Percentiles rank a stretch among this genome's conserved stretches.
These are phyloP conservation scores for Dromius quadrimaculatus DNA, from an alignment of 2,888 invertebrate genomes.

Conservation along the genomic window DNA sequence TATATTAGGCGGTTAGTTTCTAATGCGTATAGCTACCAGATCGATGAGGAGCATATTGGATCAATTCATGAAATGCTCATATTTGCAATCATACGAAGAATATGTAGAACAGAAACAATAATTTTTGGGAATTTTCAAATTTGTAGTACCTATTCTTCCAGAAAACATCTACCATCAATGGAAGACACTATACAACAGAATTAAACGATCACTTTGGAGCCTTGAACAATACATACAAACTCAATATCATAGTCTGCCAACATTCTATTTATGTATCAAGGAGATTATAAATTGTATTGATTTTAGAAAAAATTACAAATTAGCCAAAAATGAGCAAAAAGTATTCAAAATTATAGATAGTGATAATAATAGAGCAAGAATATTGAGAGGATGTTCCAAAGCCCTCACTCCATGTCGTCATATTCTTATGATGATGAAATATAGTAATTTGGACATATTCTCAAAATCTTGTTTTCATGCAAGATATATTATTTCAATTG, in stretches of 20 bases:
- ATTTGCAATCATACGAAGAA: too few relatives aligned
- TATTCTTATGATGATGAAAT: slow-evolving; percentile 30
- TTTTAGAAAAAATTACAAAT: slow-evolving; percentile 40
- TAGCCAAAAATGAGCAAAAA: slow-evolving; percentile 39
- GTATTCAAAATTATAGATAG: too few relatives aligned
- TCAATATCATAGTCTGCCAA: slow-evolving; percentile 34
- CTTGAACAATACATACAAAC: slow-evolving; percentile 44
- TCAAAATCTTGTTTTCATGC: slow-evolving; percentile 34
- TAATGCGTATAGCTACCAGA: too few relatives aligned
- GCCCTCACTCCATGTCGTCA: slow-evolving; percentile 35
- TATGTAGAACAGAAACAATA: too few relatives aligned
- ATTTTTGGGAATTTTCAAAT: too few relatives aligned
- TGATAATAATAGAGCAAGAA: slow-evolving; percentile 41
- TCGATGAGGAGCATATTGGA: too few relatives aligned
- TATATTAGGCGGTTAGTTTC: too few relatives aligned
- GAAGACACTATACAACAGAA: slow-evolving; percentile 40
- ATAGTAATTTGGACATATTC: slow-evolving; percentile 32
- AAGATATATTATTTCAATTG: slow-evolving; percentile 41
- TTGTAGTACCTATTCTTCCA: too few relatives aligned
- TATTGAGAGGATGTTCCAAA: slow-evolving; percentile 47
- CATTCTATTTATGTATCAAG: slow-evolving; percentile 45
- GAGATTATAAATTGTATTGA: slow-evolving; percentile 42
- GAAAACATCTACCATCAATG: slow-evolving; percentile 45
- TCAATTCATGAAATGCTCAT: too few relatives aligned
- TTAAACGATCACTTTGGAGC: slow-evolving; percentile 40